A percentile compares a stretch with the other conserved stretches of the same genome.
These are phyloP conservation scores for Daubentonia madagascariensis DNA, from an alignment of 2,113 vertebrate species.

Conservation along the genomic window DNA sequence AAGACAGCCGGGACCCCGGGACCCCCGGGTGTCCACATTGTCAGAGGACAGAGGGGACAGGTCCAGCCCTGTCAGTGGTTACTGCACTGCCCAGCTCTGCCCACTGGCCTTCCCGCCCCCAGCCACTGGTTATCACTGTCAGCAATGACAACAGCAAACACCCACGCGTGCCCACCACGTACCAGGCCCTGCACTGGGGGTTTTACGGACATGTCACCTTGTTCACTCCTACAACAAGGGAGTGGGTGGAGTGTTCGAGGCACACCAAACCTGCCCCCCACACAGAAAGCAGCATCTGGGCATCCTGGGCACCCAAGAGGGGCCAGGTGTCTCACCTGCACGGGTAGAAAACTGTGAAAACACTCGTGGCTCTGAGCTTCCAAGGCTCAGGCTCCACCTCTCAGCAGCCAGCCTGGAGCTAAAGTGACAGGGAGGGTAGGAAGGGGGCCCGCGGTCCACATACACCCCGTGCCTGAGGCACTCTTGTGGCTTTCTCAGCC, in stretches of 20 bases:
- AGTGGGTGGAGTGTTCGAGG: no score
- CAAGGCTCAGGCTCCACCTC: not conserved
- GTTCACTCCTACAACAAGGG: not conserved
- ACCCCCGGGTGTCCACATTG: no score
- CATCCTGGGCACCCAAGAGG: not conserved
- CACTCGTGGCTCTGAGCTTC: not conserved
- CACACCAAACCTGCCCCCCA: not conserved
- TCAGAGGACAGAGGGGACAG: no score
- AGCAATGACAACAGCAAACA: not conserved
- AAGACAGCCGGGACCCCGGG: not conserved
- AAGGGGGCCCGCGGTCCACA: not conserved
- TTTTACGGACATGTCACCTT: no score
- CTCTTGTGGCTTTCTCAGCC: not conserved
- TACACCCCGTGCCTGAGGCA: fast-evolving
- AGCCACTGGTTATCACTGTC: not conserved
- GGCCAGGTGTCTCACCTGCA: not conserved
- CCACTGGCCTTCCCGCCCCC: not conserved
- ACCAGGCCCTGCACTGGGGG: not conserved
- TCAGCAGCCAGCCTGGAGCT: not conserved
- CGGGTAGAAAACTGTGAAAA: not conserved
- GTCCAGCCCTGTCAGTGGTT: not conserved
- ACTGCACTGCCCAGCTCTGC: not conserved
- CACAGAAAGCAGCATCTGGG: not conserved
- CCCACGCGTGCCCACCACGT: not conserved
- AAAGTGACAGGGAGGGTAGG: no score